Percentiles rank a stretch among this genome's conserved stretches.
Evolutionary conservation across 37 sponge, comb jelly and placozoan genomes (phyloP).

Genomic region (Chondrilla cf. caribensis): DNA sequence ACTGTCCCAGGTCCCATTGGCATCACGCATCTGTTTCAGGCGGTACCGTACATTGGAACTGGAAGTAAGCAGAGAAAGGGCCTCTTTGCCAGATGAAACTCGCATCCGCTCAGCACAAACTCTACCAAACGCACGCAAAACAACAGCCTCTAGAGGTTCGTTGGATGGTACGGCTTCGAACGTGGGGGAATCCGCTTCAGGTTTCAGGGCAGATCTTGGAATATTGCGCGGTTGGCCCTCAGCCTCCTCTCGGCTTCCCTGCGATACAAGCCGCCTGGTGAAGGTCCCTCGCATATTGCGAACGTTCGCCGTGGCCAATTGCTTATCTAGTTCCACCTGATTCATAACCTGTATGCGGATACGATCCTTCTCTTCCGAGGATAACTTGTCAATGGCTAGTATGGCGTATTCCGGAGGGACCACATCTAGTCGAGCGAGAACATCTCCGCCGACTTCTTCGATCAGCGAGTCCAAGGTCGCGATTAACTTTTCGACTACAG

Average conservation of each 20-base stretch:
- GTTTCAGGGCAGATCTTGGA: not conserved
- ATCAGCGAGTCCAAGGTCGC: not conserved
- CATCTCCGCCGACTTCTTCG: not conserved
- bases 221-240: not conserved
- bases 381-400: not conserved
- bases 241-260: not conserved
- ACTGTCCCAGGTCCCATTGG: constrained; percentile 31
- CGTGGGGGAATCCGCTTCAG: not conserved
- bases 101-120: constrained; percentile 12
- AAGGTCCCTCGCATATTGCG: not conserved
- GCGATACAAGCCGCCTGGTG: not conserved
- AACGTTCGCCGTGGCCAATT: not conserved
- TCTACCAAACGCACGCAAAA: constrained; percentile 50
- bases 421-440: not conserved
- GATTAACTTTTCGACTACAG: not conserved
- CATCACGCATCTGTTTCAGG: constrained; percentile 5
- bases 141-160: constrained; percentile 49
- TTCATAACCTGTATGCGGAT: not conserved
- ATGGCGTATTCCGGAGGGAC: not conserved
- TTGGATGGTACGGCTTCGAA: not conserved
- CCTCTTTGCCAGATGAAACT: constrained; percentile 46
- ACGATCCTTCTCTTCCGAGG: not conserved
- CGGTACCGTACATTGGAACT: constrained; percentile 29
- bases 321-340: not conserved
- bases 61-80: constrained; percentile 31